Percentiles rank a stretch among this genome's conserved stretches.
Conservation (phyloP, 1,140 invertebrate species). For the Drosophila leontia region DNA sequence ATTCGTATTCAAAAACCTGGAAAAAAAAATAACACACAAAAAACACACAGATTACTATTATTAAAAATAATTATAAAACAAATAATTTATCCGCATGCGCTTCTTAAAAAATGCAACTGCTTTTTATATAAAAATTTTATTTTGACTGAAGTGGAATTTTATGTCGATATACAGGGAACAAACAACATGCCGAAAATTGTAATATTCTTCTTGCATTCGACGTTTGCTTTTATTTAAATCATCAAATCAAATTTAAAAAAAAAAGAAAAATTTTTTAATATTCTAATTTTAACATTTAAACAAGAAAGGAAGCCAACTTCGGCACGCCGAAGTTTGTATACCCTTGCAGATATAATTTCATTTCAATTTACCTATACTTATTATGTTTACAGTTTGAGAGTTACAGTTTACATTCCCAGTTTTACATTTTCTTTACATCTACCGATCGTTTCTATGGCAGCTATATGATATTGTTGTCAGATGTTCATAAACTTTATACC, state of each 20-base stretch:
- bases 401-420: too few relatives aligned
- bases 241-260: too few relatives aligned
- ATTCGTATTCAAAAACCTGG: background rate
- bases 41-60: background rate
- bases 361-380: too few relatives aligned
- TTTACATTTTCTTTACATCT: too few relatives aligned
- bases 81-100: background rate
- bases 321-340: background rate
- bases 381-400: too few relatives aligned
- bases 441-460: too few relatives aligned
- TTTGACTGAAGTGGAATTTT: background rate
- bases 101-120: background rate
- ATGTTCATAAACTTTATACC: too few relatives aligned
- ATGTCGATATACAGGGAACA: too few relatives aligned
- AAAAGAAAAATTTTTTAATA: background rate
- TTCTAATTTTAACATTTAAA: background rate
- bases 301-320: background rate
- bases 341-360: background rate
- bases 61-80: background rate
- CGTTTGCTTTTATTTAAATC: too few relatives aligned
- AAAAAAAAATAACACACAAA: conserved; percentile 2
- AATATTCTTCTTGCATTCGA: too few relatives aligned
- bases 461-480: too few relatives aligned
- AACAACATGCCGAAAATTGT: too few relatives aligned
- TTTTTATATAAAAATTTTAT: background rate